Base-by-base conservation (phyloP, 2,888 invertebrate genomes). In the Eudemis profundana region DNA sequence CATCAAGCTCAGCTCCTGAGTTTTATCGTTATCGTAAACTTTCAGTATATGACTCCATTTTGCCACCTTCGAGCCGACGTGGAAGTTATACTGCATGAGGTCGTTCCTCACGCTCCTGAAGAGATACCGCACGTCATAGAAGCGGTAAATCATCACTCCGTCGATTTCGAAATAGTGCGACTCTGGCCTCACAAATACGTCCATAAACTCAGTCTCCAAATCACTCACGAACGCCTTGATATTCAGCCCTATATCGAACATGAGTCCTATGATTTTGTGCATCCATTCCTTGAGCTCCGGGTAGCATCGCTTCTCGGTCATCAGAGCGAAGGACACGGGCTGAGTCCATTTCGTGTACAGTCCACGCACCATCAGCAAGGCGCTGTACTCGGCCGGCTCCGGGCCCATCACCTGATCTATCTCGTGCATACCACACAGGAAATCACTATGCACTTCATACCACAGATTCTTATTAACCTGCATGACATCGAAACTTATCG, bases 401-500 rank as follows among this genome's bases (percentile, higher is more conserved):
- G 54, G 42, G 5, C 54, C 54, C 17, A 42, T 15, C 12, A 54
- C 54, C 17, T 54, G 54, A 42, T 54, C 54, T 12, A 54, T 54
- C 42, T 54, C 54, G 12, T 54, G 54, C 54, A 54, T 54, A 3
- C 54, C 54, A 42, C 42, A 54, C 12, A 54, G 2, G 15, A 42
- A 42, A 17, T 54, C 54, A 12, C 42, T 54, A 14, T 15, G 40
- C 42, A 54, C 54, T 17, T 54, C 54, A 7, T 54, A 54, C 54
- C 54, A 54, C 23, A 64, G 23, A 50, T 64, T 64, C 3, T 50
- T 50, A n/a, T 50, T 57, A 3, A 57, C 21, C 0, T 29, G 21
- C 50, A 50, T 64, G n/a, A 50, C 49, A 2, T 57, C 63, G 7
- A 64, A 64, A 15, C 63, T 57, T 21, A 64, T 44, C 3, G 63